Evolutionary conservation across 2,888 invertebrate species (phyloP).

Genomic region (Caenorhabditis sp.): DNA sequence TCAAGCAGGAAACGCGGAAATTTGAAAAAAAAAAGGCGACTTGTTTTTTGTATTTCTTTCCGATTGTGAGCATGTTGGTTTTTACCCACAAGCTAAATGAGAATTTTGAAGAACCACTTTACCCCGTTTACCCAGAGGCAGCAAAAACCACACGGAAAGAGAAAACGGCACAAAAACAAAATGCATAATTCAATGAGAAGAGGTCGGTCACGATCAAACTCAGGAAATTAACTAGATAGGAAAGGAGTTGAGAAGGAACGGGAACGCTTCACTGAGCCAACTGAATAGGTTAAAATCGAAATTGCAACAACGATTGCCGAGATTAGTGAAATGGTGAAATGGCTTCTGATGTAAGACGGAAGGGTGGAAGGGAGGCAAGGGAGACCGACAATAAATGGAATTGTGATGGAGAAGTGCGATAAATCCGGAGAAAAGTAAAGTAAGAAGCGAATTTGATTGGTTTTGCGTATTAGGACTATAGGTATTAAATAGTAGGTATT

Average conservation of each 20-base stretch:
- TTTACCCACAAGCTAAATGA: constrained; percentile 36
- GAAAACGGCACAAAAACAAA: constrained; percentile 24
- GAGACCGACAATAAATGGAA: constrained; percentile 54
- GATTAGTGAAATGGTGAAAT: constrained; percentile 52
- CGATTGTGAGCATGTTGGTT: constrained; percentile 26
- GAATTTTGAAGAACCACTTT: constrained; percentile 56
- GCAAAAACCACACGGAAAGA: constrained; percentile 12
- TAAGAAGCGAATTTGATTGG: constrained; percentile 57
- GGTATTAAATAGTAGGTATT: not conserved
- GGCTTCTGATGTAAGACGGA: constrained; percentile 42
- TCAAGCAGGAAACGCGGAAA: constrained; percentile 4
- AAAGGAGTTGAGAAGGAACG: constrained; percentile 15
- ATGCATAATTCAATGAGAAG: constrained; percentile 7
- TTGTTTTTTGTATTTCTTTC: constrained; percentile 4
- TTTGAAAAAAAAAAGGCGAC: no score
- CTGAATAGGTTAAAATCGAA: constrained; percentile 32
- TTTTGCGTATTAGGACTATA: constrained; percentile 52
- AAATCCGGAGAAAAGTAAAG: constrained; percentile 50
- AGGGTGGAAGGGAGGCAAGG: not conserved
- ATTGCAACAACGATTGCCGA: constrained; percentile 10
- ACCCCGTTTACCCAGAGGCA: not conserved
- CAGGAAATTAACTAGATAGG: constrained; percentile 6
- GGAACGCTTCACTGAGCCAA: constrained; percentile 45
- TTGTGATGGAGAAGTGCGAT: constrained; percentile 58
- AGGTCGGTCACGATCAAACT: not conserved